Base-by-base conservation (phyloP, 2,888 invertebrate genomes). In the Pseudoips prasinana region DNA sequence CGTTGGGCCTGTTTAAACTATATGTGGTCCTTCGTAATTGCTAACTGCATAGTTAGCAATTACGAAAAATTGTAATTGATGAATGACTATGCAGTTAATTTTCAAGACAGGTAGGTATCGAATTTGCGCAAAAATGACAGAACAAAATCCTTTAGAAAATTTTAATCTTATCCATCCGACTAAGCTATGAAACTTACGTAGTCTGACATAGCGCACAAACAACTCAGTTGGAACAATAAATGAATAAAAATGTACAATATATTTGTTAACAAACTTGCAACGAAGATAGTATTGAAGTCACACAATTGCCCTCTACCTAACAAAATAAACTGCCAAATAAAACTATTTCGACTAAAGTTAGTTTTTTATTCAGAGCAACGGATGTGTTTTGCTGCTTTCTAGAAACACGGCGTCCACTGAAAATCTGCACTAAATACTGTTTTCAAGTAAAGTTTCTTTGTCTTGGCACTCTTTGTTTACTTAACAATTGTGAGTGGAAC, bases 381-480 rank as follows among this genome's bases (percentile, higher is more conserved):
- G 58, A 63, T 64, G 63, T 70, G 70, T 71, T 73, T 66, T 68
- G 58, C 59, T 65, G 65, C 58, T 61, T 38, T 56, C 55, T 40
- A 54, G 62, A 65, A 64, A 58, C 65, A 58, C 49, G 45, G 54
- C 66, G 64, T 70, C 68, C 62, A 59, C 57, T 66, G 65, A 54
- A 73, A 74, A 72, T 71, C 73, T 66, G 61, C 68, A 73, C 77
- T 81, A 82, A 82, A 80, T 76, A 79, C 76, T 70, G 73, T 79
- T 80, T 70, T 64, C 64, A 65, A 67, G 65, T 63, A 62, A 71
- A 76, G 60, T 73, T 78, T 58, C 71, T 77, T 83, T 82, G 81
- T 83, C 71, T 67, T 57, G 48, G 41, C 53, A 66, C 62, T 75
- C 81, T 79, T 85, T 84, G 80, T 84, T 83, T 82, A 74, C 73